These are phyloP conservation scores for Heterochromis multidens DNA, from an alignment of 2,113 vertebrate species.

Conservation along the genomic window DNA sequence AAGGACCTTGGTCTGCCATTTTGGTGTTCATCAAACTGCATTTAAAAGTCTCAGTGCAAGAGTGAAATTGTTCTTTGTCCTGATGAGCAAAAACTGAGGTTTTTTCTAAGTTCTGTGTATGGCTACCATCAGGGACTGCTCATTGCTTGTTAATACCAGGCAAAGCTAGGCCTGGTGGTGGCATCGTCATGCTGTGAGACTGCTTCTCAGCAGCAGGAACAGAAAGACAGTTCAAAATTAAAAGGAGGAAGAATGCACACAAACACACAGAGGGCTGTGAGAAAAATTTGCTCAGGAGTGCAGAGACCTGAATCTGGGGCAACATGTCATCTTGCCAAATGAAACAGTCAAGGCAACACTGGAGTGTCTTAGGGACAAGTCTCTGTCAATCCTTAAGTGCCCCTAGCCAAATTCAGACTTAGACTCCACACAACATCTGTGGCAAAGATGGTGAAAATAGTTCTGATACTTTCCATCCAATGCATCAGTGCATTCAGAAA, in stretches of 20 bases:
- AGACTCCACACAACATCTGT: background rate
- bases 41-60: background rate
- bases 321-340: rapidly evolving
- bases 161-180: background rate
- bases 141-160: background rate
- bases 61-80: background rate
- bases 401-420: background rate
- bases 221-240: background rate
- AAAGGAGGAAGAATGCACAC: background rate
- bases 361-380: background rate
- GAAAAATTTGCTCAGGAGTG: background rate
- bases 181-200: background rate
- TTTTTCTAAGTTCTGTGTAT: rapidly evolving
- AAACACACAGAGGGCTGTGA: rapidly evolving
- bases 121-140: background rate
- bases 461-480: background rate
- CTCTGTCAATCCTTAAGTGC: rapidly evolving
- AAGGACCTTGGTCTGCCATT: rapidly evolving
- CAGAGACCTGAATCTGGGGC: background rate
- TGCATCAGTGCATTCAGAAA: background rate
- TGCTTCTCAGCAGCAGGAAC: background rate
- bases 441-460: background rate
- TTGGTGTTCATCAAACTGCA: background rate
- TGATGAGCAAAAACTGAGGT: background rate
- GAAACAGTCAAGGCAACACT: background rate